phyloP scores from a whole-genome alignment of 2,888 invertebrate species.

The Drosophila peninsularis region DNA sequence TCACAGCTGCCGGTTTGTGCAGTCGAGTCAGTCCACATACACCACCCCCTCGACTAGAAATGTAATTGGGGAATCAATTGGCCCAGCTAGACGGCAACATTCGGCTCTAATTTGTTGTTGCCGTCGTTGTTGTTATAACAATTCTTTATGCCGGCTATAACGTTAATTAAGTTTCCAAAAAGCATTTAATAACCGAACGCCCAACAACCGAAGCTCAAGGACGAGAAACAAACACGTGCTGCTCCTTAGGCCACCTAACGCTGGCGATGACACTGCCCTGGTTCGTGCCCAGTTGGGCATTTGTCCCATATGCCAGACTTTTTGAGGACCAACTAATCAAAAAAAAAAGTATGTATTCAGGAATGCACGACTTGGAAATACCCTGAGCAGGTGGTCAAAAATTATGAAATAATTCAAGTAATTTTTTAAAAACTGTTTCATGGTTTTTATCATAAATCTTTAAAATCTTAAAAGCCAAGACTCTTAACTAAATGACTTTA shows the following conservation, averaged over 20 bases:
- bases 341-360: not conserved
- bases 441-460: not conserved
- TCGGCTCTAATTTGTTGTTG: constrained; percentile 22
- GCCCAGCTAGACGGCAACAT: constrained; percentile 39
- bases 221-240: constrained; percentile 53
- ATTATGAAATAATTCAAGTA: not conserved
- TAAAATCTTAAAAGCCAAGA: not conserved
- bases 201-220: constrained; percentile 51
- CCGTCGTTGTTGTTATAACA: constrained; percentile 22
- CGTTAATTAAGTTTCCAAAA: constrained; percentile 75
- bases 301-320: constrained; percentile 51
- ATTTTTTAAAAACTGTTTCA: not conserved
- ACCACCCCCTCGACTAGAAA: not conserved
- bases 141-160: constrained; percentile 41
- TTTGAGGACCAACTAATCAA: constrained; percentile 35
- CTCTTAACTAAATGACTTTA: not conserved
- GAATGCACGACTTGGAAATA: not conserved
- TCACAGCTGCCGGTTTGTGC: constrained; percentile 47
- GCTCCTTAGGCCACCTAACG: constrained; percentile 21
- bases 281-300: constrained; percentile 22
- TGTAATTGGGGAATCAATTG: constrained; percentile 40
- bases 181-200: constrained; percentile 68
- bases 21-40: constrained; percentile 3
- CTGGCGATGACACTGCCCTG: constrained; percentile 22
- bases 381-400: not conserved